Conservation (phyloP, 2,888 invertebrate species). For the Eledone cirrhosa region DNA sequence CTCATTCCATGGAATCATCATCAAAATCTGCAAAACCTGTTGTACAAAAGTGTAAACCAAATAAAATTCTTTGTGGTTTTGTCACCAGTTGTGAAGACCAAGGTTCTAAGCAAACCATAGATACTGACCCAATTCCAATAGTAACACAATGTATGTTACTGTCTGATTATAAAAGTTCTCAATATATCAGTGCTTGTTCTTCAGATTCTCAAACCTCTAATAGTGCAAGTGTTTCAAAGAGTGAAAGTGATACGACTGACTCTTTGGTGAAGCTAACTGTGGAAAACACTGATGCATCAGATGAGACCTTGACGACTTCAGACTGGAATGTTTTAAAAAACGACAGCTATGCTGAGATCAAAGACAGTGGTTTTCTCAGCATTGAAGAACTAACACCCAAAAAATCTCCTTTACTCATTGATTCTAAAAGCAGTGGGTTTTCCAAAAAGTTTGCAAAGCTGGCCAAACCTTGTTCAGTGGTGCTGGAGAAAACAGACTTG, state of each 20-base stretch:
- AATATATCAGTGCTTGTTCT: background rate
- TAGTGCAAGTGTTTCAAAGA: background rate
- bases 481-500: background rate
- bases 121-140: no score
- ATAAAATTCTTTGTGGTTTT: no score
- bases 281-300: background rate
- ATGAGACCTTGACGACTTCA: background rate
- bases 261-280: background rate
- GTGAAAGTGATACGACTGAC: background rate
- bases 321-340: slow-evolving; percentile 10
- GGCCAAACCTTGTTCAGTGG: slow-evolving; percentile 15
- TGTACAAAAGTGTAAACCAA: no score
- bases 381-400: background rate
- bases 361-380: slow-evolving; percentile 16
- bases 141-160: no score
- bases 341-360: background rate
- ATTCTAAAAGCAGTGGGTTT: no score
- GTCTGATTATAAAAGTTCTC: no score
- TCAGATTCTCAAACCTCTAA: background rate
- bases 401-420: background rate
- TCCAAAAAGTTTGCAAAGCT: background rate
- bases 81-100: no score
- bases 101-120: no score
- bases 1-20: no score
- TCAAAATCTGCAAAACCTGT: no score